Evolutionary conservation across 2,797 vertebrate species (phyloP).

Genomic region (Chiroxiphia lanceolata): DNA sequence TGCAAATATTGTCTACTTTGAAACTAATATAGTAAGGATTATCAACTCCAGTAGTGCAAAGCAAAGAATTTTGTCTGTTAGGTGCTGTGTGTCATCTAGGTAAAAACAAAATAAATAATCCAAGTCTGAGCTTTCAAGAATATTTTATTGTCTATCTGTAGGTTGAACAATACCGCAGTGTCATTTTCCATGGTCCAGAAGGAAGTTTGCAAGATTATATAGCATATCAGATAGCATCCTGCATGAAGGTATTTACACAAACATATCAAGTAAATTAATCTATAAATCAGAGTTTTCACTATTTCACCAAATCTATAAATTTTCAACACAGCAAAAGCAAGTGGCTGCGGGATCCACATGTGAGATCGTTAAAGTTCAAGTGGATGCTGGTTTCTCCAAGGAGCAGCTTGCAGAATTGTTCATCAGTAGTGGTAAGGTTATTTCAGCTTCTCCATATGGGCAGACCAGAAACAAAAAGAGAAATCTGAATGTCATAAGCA

Average conservation of each 20-base stretch:
- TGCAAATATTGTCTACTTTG: neutral
- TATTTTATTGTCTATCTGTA: slow-evolving; percentile 57
- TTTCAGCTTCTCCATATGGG: neutral
- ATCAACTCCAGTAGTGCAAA: neutral
- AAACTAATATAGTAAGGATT: neutral
- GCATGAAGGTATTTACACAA: slow-evolving; percentile 85
- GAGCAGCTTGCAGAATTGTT: slow-evolving; percentile 91
- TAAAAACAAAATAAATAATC: neutral
- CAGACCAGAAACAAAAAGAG: neutral
- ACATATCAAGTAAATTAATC: neutral
- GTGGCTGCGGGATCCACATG: slow-evolving; percentile 83
- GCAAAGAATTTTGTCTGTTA: neutral
- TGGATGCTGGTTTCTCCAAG: slow-evolving; percentile 87
- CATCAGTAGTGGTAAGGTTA: slow-evolving; percentile 85
- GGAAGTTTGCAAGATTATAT: slow-evolving; percentile 93
- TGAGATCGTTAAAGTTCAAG: slow-evolving; percentile 87
- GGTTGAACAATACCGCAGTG: slow-evolving; percentile 92
- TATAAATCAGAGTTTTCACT: neutral
- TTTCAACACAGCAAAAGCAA: slow-evolving; percentile 84
- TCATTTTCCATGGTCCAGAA: slow-evolving; percentile 93
- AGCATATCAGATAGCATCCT: slow-evolving; percentile 84
- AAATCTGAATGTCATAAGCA: neutral
- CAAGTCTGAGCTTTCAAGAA: neutral
- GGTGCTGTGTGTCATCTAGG: neutral
- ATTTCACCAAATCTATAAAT: slow-evolving; percentile 35